Evolutionary conservation across 2,113 vertebrate species (phyloP).

Genomic region (Plecturocebus donacophilus): DNA sequence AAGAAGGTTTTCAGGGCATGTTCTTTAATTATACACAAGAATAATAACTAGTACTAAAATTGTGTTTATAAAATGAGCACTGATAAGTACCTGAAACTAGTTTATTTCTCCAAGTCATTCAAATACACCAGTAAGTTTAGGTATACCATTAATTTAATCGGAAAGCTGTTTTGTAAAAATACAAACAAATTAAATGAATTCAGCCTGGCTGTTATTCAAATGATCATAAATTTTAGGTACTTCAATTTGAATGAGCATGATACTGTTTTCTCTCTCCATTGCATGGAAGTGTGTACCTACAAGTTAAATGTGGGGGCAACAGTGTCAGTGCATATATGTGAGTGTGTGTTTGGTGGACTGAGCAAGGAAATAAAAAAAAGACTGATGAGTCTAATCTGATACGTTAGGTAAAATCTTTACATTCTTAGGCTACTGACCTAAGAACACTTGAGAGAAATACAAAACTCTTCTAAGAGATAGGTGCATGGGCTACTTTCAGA

Average conservation of each 20-base stretch:
- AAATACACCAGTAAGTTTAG: not conserved
- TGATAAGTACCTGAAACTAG: constrained; percentile 1
- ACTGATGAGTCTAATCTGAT: not conserved
- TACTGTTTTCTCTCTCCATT: not conserved
- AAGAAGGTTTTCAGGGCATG: not conserved
- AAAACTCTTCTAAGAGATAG: not conserved
- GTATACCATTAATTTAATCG: not conserved
- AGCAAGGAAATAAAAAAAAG: not conserved
- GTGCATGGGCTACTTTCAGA: not conserved
- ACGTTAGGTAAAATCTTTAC: not conserved
- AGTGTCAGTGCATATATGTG: not conserved
- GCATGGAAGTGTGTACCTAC: not conserved
- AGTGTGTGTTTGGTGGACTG: not conserved
- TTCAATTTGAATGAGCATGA: not conserved
- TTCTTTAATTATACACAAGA: not conserved
- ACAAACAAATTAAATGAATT: constrained; percentile 29
- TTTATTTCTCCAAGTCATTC: not conserved
- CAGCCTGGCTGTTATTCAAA: not conserved
- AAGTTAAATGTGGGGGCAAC: not conserved
- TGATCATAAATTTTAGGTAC: not conserved
- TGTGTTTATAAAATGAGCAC: not conserved
- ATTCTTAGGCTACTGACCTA: not conserved
- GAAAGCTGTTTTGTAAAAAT: not conserved
- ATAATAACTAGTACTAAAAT: not conserved
- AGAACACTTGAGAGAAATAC: not conserved